Conservation (phyloP, 2,797 vertebrate species). For the Coregonus suidteri region DNA sequence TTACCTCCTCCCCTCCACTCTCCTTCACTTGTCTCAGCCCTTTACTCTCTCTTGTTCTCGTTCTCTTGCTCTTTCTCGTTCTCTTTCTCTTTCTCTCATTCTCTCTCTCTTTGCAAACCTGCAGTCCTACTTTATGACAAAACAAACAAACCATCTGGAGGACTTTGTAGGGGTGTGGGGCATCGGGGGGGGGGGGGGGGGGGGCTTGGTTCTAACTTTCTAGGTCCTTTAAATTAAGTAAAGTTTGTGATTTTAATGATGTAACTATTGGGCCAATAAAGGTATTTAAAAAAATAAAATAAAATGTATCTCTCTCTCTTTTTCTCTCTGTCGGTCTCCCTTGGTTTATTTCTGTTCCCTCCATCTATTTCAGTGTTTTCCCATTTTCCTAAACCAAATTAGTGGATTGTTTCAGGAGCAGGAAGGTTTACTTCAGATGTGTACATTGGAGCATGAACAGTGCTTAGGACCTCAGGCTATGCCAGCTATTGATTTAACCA, state of each 20-base stretch:
- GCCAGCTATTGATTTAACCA: constrained; percentile 44
- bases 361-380: neutral
- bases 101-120: constrained; percentile 17
- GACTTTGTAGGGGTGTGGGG: too few species aligned
- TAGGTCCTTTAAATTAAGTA: too few species aligned
- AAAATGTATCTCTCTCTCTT: constrained; percentile 14
- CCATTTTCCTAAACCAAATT: constrained; percentile 11
- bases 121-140: too few species aligned
- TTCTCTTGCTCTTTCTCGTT: constrained; percentile 39
- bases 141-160: too few species aligned
- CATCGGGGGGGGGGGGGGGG: too few species aligned
- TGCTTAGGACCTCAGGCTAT: constrained; percentile 8
- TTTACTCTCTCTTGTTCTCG: constrained; percentile 29
- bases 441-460: constrained; percentile 9
- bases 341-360: neutral
- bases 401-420: constrained; percentile 11
- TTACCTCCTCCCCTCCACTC: constrained; percentile 11
- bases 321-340: constrained; percentile 21
- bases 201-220: too few species aligned
- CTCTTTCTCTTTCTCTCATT: constrained; percentile 32
- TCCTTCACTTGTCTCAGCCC: constrained; percentile 28
- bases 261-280: too few species aligned
- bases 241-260: too few species aligned
- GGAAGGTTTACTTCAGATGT: constrained; percentile 5
- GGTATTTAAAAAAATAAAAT: too few species aligned